Evolutionary conservation across 2,888 invertebrate genomes (phyloP), one percentile per base, ranked within the genome.

Genomic region (Platerodrilus igneus): DNA sequence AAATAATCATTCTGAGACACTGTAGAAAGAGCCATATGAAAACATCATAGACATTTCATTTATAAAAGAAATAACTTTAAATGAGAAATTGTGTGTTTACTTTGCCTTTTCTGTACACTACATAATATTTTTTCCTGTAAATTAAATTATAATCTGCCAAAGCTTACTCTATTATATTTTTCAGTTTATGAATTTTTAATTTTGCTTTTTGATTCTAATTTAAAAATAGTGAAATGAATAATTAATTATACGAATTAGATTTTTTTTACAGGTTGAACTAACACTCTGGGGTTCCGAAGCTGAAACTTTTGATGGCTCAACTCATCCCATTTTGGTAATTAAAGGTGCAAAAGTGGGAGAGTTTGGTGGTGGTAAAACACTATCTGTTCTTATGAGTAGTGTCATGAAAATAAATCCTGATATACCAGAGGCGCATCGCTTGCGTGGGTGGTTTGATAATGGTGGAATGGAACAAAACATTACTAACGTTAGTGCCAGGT

Each of bases 221-320:
- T n/a, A n/a, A n/a, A n/a, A n/a, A n/a, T n/a, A n/a, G n/a, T n/a
- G n/a, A n/a, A n/a, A n/a, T n/a, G n/a, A n/a, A n/a, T n/a, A n/a
- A n/a, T n/a, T n/a, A n/a, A n/a, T n/a, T n/a, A n/a, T n/a, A n/a
- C n/a, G n/a, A n/a, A n/a, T n/a, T n/a, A n/a, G n/a, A n/a, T n/a
- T n/a, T n/a, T n/a, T n/a, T 31, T 46, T 56, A 15, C 58, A 83
- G 83, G 73, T 90, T 13, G 70, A 69, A n/a, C 62, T 96, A 3
- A 94, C 95, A 1, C 66, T 99, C 1, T 99, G 99, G 99, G 93
- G 90, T 2, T 75, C 72, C 18, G 84, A 89, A 60, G 95, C 96
- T 0, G 86, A 87, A 58, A 80, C 78, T 39, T 96, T 96, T 63
- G 81, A 86, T 56, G 83, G 79, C 0, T 72, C 73, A 33, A 71